A percentile compares a stretch with the other conserved stretches of the same genome.
Conservation (phyloP, 2,888 invertebrate species). For the Stratiomys singularior region DNA sequence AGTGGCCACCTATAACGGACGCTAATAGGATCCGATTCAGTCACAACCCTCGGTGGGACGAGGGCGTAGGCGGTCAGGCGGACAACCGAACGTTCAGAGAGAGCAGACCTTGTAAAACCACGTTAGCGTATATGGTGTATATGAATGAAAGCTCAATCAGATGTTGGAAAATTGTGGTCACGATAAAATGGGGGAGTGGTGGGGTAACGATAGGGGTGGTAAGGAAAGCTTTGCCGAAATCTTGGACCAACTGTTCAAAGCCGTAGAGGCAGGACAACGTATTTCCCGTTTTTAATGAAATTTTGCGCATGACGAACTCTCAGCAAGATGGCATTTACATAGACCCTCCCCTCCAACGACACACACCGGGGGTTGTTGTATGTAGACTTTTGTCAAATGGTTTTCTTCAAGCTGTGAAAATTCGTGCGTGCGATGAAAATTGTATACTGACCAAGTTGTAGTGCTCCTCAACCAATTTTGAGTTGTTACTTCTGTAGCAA, state of each 20-base stretch:
- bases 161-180: background rate
- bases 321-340: background rate
- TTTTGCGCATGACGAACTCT: slow-evolving; percentile 51
- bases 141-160: slow-evolving; percentile 42
- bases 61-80: background rate
- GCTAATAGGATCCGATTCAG: slow-evolving; percentile 5
- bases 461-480: background rate
- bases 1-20: slow-evolving; percentile 17
- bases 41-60: background rate
- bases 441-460: background rate
- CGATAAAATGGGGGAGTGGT: background rate
- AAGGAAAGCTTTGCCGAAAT: slow-evolving; percentile 2
- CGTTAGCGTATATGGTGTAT: slow-evolving; percentile 12
- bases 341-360: background rate
- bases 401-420: slow-evolving; percentile 36
- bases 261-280: background rate
- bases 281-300: slow-evolving; percentile 48
- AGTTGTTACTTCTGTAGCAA: too few relatives aligned
- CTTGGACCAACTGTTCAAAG: too few relatives aligned
- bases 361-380: background rate
- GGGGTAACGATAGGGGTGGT: background rate
- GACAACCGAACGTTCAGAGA: background rate
- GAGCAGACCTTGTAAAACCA: background rate
- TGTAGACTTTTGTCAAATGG: background rate
- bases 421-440: slow-evolving; percentile 46